Percentiles rank a stretch among this genome's conserved stretches.
Conservation (phyloP, 2,888 invertebrate genomes). For the Cheilosia urbana region DNA sequence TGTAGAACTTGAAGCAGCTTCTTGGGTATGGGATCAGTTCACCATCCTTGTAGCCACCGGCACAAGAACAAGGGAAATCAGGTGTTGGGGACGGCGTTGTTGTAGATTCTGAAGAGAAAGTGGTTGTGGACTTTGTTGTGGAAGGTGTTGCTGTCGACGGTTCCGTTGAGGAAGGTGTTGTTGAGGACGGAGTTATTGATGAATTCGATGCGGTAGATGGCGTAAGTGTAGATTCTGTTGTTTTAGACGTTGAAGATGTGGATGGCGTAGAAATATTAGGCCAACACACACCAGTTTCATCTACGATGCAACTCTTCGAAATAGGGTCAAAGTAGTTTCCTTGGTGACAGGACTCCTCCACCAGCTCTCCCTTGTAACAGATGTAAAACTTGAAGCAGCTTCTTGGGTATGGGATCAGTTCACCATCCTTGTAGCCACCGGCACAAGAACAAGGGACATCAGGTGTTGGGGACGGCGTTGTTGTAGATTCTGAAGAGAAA, state of each 20-base stretch:
- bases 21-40: slow-evolving; percentile 76
- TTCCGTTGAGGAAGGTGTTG: neutral
- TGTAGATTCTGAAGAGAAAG: neutral
- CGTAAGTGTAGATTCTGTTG: neutral
- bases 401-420: slow-evolving; percentile 10
- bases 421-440: slow-evolving; percentile 68
- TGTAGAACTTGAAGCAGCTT: slow-evolving; percentile 78
- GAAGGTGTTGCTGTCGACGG: neutral
- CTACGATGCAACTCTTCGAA: neutral
- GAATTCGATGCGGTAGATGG: neutral
- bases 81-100: neutral
- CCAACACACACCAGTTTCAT: slow-evolving; percentile 40
- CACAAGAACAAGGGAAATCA: neutral
- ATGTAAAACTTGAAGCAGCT: slow-evolving; percentile 27
- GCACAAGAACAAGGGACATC: slow-evolving; percentile 36
- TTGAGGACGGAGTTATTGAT: neutral
- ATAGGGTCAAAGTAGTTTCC: slow-evolving; percentile 29
- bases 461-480: slow-evolving; percentile 3
- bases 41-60: slow-evolving; percentile 71
- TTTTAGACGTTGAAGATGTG: too few relatives aligned
- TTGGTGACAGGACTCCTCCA: slow-evolving; percentile 16
- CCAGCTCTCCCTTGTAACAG: slow-evolving; percentile 38
- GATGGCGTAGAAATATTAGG: neutral
- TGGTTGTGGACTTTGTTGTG: too few relatives aligned
- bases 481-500: neutral